Evolutionary conservation across 2,888 invertebrate genomes (phyloP), one percentile per base, ranked within the genome.

Genomic region (Rhaphigaster nebulosa): DNA sequence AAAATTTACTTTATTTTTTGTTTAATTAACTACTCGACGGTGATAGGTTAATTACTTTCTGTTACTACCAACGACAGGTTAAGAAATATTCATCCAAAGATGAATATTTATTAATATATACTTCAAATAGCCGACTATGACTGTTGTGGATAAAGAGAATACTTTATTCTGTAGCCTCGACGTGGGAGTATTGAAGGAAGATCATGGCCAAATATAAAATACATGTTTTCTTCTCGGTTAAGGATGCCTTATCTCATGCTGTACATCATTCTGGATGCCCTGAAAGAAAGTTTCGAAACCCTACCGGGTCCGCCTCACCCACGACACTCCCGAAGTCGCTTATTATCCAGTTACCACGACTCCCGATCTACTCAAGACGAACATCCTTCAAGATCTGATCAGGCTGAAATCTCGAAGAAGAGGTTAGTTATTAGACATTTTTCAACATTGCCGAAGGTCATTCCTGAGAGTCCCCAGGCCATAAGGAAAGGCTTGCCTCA

Each of bases 381-480:
- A 76, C 70, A 76, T 76, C 70, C 70, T 76, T 38, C 70, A 38
- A 38, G 70, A 76, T 76, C 70, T 38, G 70, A 76, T 76, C 70
- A 23, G 65, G 29, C 13, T n/a, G 60, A n/a, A 60, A 60, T 60
- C 60, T 60, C 65, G 29, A 29, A 1, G 70, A 76, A 76, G 70
- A 76, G 38, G 70, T 38, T 76, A 76, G 70, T 76, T 76, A 76
- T 76, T 76, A 76, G 70, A 76, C 70, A 20, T 38, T 76, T 76
- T 76, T 76, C 70, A 76, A 38, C 70, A 23, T 76, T 76, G 70
- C 70, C 70, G 70, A 76, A 76, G 70, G 70, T 76, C 38, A 76
- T 76, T 76, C 70, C 70, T 76, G 70, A 76, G 45, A 50, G 84
- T 50, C 84, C 45, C n/a, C 84, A 84, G 84, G 84, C 84, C n/a